Base-by-base conservation (phyloP, 1,140 invertebrate species). In the Hylyphantes graminicola region DNA sequence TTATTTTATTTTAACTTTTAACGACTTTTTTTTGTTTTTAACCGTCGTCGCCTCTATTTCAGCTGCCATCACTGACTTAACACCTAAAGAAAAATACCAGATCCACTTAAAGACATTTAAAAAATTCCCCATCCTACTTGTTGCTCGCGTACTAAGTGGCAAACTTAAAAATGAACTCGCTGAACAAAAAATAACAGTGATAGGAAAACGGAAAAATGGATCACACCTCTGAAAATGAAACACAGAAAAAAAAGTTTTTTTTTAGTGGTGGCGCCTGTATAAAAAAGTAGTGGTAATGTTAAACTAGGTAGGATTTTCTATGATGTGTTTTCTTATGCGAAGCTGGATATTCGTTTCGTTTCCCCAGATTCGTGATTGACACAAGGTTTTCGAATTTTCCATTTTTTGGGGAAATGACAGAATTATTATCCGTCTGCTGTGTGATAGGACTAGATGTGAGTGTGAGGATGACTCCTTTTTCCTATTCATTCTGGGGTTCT, bases 191-290 rank as follows among this genome's bases (percentile, higher is more conserved):
- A 79, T 65, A 65, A 78, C 75, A 78, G 57, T 79, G 77, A 79
- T 79, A 79, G 77, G 64, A 79, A 79, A 35, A 79, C 70, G 77
- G 77, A 70, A 79, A n/a, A 79, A 79, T 79, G 77, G 65, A 79
- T 79, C 77, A 79, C 70, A 57, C 64, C 53, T 51, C 59, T 13
- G 50, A 79, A 50, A 50, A 65, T 10, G 21, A 63, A 59, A 17
- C 53, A 77, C 17, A 65, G 63, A 77, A 65, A 53, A 15, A 48
- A n/a, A n/a, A n/a, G n/a, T n/a, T n/a, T n/a, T n/a, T n/a, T n/a
- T n/a, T n/a, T 13, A 65, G 19, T 21, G 17, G 54, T 35, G 1
- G 35, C 35, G 5, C 35, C 35, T 2, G 19, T 17, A 61, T 61
- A 61, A 61, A 61, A n/a, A 61, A 61, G 57, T 61, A 17, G 57